Percentiles rank a stretch among this genome's conserved stretches.
These are phyloP conservation scores for Nycticorax nycticorax DNA, from an alignment of 2,113 vertebrate genomes.

Conservation along the genomic window DNA sequence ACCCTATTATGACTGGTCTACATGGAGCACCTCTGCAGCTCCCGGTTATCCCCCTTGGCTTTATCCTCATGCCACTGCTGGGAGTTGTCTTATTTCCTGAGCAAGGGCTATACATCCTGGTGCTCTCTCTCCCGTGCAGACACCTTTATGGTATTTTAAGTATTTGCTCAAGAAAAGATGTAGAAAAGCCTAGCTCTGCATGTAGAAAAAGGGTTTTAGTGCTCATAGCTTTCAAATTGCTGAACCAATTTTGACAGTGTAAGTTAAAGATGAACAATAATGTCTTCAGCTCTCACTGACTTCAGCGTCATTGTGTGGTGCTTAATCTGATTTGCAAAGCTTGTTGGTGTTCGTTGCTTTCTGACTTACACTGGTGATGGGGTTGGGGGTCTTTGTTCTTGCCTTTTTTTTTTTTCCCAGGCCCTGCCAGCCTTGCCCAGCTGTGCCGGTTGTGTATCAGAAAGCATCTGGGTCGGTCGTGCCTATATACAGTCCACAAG, in stretches of 20 bases:
- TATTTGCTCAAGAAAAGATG: background rate
- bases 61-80: background rate
- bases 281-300: background rate
- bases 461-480: slow-evolving; percentile 78
- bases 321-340: background rate
- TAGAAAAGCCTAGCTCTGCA: background rate
- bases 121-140: background rate
- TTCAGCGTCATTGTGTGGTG: background rate
- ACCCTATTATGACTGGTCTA: background rate
- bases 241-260: background rate
- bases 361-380: background rate
- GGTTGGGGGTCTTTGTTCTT: background rate
- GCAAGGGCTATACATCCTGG: background rate
- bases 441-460: slow-evolving; percentile 85
- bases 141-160: background rate
- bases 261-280: background rate
- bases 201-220: background rate
- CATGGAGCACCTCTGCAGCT: background rate
- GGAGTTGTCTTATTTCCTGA: background rate
- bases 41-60: background rate
- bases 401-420: slow-evolving; percentile 54
- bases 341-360: background rate
- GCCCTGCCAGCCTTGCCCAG: slow-evolving; percentile 82
- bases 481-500: slow-evolving; percentile 71
- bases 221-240: background rate